Percentiles rank a stretch among this genome's conserved stretches.
phyloP scores from a whole-genome alignment of 2,888 invertebrate genomes.

The Noctua janthe region DNA sequence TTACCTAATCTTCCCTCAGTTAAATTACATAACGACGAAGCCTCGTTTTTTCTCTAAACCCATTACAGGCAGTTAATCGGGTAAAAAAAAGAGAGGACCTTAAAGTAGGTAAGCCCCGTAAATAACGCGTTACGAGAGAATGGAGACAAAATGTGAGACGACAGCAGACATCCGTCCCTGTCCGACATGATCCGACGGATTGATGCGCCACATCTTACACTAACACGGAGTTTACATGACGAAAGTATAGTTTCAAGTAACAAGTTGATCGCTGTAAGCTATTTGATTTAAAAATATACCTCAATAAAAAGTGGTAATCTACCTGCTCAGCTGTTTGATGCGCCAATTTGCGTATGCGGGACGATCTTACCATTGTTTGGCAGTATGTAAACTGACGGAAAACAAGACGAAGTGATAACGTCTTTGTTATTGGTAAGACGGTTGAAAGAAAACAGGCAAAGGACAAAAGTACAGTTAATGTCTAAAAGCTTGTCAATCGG shows the following conservation, averaged over 20 bases:
- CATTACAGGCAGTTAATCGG: slow-evolving; percentile 48
- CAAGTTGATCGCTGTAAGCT: neutral
- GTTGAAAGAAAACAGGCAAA: neutral
- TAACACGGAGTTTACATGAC: slow-evolving; percentile 41
- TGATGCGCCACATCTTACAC: slow-evolving; percentile 67
- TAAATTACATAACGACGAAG: slow-evolving; percentile 3
- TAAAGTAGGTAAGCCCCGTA: slow-evolving; percentile 53
- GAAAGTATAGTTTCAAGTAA: neutral
- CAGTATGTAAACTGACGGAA: neutral
- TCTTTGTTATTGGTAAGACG: neutral
- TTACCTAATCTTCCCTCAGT: neutral
- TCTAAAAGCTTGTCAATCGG: neutral
- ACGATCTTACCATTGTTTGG: neutral
- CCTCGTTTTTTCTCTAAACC: slow-evolving; percentile 22
- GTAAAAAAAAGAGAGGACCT: slow-evolving; percentile 42
- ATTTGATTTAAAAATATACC: neutral
- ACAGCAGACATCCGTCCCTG: slow-evolving; percentile 61
- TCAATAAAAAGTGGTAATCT: neutral
- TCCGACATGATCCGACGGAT: slow-evolving; percentile 71
- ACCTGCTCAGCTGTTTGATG: neutral
- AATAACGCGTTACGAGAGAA: slow-evolving; percentile 62
- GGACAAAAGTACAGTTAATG: neutral
- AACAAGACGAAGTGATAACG: neutral
- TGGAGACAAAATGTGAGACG: slow-evolving; percentile 64
- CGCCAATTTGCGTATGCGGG: neutral